A percentile compares a stretch with the other conserved stretches of the same genome.
These are phyloP conservation scores for Theropithecus gelada DNA, from an alignment of 2,113 vertebrate species.

Conservation along the genomic window DNA sequence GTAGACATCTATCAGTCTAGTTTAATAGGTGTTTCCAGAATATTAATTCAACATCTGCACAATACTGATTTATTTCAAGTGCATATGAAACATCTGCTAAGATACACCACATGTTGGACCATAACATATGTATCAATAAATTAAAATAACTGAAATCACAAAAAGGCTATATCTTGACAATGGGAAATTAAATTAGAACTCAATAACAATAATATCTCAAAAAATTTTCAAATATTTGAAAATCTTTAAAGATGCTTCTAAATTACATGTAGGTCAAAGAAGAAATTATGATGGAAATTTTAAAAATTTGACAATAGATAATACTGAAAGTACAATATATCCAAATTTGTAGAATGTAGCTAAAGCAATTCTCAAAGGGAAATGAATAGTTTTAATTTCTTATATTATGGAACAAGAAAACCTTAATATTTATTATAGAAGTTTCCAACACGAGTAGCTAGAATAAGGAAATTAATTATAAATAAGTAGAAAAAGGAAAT, in stretches of 20 bases:
- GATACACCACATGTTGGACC: not conserved
- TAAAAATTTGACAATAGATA: not conserved
- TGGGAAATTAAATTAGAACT: not conserved
- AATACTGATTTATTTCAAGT: not conserved
- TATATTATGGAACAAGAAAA: not conserved
- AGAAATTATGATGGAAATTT: not conserved
- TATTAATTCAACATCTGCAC: not conserved
- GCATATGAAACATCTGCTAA: not conserved
- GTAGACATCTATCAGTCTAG: not conserved
- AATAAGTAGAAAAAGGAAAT: not conserved
- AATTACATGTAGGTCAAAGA: not conserved
- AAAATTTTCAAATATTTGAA: not conserved
- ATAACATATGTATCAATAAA: not conserved
- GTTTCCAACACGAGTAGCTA: not conserved
- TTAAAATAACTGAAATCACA: not conserved
- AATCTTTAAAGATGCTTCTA: not conserved
- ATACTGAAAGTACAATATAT: not conserved
- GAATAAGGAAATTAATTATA: not conserved
- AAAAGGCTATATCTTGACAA: not conserved
- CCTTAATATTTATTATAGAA: not conserved
- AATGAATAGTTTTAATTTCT: not conserved
- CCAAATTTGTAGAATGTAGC: not conserved
- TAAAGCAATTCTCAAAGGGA: not conserved
- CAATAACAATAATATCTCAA: not conserved
- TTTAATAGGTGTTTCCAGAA: not conserved